phyloP scores from a whole-genome alignment of 2,888 invertebrate species.

The Troilus luridus region DNA sequence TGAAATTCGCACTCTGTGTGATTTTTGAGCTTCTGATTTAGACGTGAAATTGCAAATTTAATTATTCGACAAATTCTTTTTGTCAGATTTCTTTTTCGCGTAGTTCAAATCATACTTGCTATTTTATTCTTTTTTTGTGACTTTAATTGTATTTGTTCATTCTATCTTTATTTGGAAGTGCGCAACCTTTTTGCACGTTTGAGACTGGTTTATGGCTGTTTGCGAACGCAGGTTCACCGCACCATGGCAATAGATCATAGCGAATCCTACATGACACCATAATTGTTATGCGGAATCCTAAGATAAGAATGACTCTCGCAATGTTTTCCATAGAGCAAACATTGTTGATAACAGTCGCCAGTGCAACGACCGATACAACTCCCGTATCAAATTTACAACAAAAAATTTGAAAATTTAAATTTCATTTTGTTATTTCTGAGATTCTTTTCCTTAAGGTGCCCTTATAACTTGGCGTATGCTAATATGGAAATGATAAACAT shows the following conservation, averaged over 20 bases:
- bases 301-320: slow-evolving; percentile 34
- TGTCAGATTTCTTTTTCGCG: background rate
- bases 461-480: background rate
- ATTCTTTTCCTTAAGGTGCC: background rate
- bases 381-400: background rate
- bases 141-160: background rate
- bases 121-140: background rate
- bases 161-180: slow-evolving; percentile 6
- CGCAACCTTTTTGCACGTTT: background rate
- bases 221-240: slow-evolving; percentile 34
- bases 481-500: slow-evolving; percentile 17
- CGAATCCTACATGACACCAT: background rate
- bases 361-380: slow-evolving; percentile 35
- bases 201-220: background rate
- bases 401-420: slow-evolving; percentile 3
- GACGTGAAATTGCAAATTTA: background rate
- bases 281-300: slow-evolving; percentile 33
- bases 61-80: background rate
- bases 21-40: background rate
- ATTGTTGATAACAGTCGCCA: background rate
- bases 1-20: too few species aligned
- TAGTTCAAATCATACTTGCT: background rate
- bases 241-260: slow-evolving; percentile 35
- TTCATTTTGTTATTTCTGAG: background rate
- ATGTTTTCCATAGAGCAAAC: slow-evolving; percentile 22